A percentile compares a stretch with the other conserved stretches of the same genome.
Conservation (phyloP, 2,113 vertebrate genomes). For the Corynorhinus townsendii region DNA sequence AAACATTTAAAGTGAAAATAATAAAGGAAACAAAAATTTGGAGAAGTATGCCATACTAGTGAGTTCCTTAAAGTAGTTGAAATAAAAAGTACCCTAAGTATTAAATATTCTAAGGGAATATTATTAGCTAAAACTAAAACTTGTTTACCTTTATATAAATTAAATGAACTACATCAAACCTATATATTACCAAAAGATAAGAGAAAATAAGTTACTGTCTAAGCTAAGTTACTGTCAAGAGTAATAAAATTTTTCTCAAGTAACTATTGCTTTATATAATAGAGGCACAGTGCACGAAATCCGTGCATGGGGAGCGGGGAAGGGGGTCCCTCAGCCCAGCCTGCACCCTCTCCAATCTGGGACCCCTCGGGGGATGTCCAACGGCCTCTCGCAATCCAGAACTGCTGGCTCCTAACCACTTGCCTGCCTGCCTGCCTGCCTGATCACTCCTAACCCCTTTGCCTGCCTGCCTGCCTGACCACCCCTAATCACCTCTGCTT, state of each 20-base stretch:
- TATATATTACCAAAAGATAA: background rate
- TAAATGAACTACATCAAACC: conserved; percentile 9
- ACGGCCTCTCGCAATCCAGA: no score
- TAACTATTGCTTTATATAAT: background rate
- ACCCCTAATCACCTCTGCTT: no score
- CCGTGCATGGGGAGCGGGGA: accelerated
- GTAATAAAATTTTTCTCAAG: background rate
- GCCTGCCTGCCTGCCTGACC: no score
- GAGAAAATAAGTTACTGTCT: background rate
- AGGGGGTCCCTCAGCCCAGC: no score
- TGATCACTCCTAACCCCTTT: no score
- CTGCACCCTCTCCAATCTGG: no score
- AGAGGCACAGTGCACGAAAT: no score
- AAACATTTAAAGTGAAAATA: background rate
- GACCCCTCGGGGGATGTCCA: no score
- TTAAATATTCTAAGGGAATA: background rate
- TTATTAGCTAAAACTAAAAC: background rate
- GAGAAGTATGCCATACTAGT: background rate
- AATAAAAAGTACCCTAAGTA: background rate
- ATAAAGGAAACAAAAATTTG: background rate
- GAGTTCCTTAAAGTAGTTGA: conserved; percentile 14
- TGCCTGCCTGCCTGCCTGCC: no score
- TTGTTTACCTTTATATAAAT: background rate
- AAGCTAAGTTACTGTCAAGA: background rate
- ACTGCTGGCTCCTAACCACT: no score